Percentiles rank a stretch among this genome's conserved stretches.
Evolutionary conservation across 2,113 vertebrate species (phyloP).

Genomic region (Mustela lutreola): DNA sequence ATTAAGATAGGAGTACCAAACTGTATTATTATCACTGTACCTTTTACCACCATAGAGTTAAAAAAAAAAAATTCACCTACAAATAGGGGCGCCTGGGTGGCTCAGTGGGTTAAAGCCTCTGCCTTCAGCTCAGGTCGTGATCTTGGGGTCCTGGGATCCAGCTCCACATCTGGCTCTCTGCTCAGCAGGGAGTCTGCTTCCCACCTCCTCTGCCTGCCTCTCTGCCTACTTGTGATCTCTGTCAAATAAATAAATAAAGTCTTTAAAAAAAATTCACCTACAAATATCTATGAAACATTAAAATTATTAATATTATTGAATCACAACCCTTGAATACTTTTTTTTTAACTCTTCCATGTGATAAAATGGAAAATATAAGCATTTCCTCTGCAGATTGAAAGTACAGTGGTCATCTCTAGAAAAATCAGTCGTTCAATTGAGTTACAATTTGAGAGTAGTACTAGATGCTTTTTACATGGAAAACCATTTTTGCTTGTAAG

Average conservation of each 20-base stretch:
- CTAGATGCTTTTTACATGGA: background rate
- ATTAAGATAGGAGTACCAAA: background rate
- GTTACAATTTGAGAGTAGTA: background rate
- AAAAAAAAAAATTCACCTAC: background rate
- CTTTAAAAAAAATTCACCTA: background rate
- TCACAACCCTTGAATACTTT: background rate
- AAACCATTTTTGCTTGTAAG: constrained; percentile 44
- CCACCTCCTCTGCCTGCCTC: too few relatives aligned
- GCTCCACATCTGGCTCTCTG: too few relatives aligned
- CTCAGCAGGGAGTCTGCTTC: too few relatives aligned
- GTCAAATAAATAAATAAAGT: too few relatives aligned
- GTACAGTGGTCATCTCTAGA: background rate
- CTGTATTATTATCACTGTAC: background rate
- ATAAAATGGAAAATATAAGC: background rate
- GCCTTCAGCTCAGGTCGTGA: too few relatives aligned
- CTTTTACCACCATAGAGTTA: background rate
- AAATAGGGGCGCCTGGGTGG: too few relatives aligned
- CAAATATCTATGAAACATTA: background rate
- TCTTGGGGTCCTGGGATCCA: too few relatives aligned
- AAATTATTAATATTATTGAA: background rate
- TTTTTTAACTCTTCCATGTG: background rate
- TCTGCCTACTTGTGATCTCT: too few relatives aligned
- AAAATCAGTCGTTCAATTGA: background rate
- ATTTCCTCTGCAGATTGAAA: background rate
- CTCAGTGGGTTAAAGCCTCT: too few relatives aligned